These are phyloP conservation scores for Campoletis raptor DNA, from an alignment of 2,888 invertebrate genomes.

Conservation along the genomic window DNA sequence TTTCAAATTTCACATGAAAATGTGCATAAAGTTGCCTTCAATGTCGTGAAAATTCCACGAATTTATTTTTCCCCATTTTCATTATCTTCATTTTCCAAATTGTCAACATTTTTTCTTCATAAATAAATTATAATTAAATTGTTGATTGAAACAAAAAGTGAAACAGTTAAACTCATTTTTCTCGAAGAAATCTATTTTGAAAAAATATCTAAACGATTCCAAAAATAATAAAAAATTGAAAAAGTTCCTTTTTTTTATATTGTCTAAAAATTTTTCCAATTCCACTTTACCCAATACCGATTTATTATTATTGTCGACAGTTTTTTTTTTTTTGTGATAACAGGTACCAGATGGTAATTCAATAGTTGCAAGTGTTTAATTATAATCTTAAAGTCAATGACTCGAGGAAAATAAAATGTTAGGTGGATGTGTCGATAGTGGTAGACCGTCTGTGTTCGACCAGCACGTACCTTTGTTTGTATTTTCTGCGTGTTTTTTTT, in stretches of 20 bases:
- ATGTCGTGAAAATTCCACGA: not conserved
- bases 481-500: not conserved
- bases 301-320: not conserved
- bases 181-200: too few species aligned
- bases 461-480: conserved; percentile 12
- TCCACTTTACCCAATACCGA: too few species aligned
- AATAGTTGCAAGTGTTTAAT: conserved; percentile 47
- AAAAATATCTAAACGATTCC: too few species aligned
- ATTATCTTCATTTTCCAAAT: not conserved
- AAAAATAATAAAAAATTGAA: too few species aligned
- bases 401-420: conserved; percentile 4
- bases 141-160: not conserved
- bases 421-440: conserved; percentile 8
- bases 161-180: too few species aligned
- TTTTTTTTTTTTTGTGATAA: not conserved
- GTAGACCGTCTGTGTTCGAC: conserved; percentile 20
- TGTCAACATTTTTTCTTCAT: not conserved
- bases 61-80: not conserved
- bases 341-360: conserved; percentile 37
- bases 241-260: too few species aligned
- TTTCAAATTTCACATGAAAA: not conserved
- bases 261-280: too few species aligned
- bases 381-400: conserved; percentile 55
- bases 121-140: not conserved
- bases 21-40: not conserved